Percentiles rank a stretch among this genome's conserved stretches.
phyloP scores from a whole-genome alignment of 2,888 invertebrate species.

The Caenorhabditis zanzibari region DNA sequence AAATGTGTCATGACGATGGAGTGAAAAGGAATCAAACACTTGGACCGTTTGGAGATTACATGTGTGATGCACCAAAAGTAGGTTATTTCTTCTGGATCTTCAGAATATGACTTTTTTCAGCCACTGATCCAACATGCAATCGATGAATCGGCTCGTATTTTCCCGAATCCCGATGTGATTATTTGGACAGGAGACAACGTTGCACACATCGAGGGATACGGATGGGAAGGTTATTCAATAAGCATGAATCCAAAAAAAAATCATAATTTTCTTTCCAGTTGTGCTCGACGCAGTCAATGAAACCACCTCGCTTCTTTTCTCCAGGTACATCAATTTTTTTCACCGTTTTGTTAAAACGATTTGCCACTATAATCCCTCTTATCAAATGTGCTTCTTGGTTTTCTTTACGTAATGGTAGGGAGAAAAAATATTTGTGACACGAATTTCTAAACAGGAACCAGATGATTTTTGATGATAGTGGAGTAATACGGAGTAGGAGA shows the following conservation, averaged over 20 bases:
- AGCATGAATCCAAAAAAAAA: too few species aligned
- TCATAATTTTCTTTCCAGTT: conserved; percentile 54
- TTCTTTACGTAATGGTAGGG: conserved; percentile 38
- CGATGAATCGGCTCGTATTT: conserved; percentile 68
- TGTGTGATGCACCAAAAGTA: conserved; percentile 81
- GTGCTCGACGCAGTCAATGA: conserved; percentile 66
- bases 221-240: conserved; percentile 76
- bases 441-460: conserved; percentile 25
- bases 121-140: conserved; percentile 76
- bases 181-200: conserved; percentile 83
- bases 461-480: conserved; percentile 25
- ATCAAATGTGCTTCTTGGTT: conserved; percentile 56
- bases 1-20: conserved; percentile 74
- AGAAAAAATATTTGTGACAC: conserved; percentile 28
- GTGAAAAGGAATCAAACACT: conserved; percentile 63
- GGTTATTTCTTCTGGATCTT: neutral
- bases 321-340: conserved; percentile 40
- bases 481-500: neutral
- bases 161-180: conserved; percentile 78
- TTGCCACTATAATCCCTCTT: conserved; percentile 53
- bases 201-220: conserved; percentile 80
- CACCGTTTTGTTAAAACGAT: conserved; percentile 29
- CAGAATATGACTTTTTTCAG: conserved; percentile 55
- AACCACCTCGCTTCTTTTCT: conserved; percentile 67
- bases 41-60: conserved; percentile 81